Conservation (phyloP, 2,888 invertebrate species). For the Drosophila putrida region DNA sequence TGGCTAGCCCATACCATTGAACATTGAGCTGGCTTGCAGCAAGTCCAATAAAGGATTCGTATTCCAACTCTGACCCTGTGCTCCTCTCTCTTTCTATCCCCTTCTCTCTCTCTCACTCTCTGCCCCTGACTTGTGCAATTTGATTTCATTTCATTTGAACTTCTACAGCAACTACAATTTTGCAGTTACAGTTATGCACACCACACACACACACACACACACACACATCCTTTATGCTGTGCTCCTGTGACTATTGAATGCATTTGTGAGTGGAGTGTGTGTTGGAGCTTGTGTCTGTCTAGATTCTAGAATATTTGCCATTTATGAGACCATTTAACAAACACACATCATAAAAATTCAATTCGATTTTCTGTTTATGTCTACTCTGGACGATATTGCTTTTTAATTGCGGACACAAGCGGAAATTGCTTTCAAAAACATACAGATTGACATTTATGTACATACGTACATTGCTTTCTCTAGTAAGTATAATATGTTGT, state of each 20-base stretch:
- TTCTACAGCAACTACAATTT: constrained; percentile 37
- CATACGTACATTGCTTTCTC: not conserved
- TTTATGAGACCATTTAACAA: constrained; percentile 79
- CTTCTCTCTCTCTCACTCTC: not conserved
- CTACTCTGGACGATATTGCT: constrained; percentile 72
- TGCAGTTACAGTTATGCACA: constrained; percentile 38
- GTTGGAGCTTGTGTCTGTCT: constrained; percentile 16
- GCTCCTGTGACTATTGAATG: constrained; percentile 34
- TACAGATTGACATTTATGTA: constrained; percentile 24
- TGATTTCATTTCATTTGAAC: constrained; percentile 58
- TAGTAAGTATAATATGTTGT: constrained; percentile 1
- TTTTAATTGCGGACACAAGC: constrained; percentile 83
- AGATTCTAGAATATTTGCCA: constrained; percentile 56
- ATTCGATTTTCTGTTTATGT: constrained; percentile 73
- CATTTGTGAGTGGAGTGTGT: constrained; percentile 9
- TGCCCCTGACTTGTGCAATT: constrained; percentile 45
- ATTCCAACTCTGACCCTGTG: constrained; percentile 8
- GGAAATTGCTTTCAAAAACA: constrained; percentile 77
- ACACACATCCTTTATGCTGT: constrained; percentile 12
- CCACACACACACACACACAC: not conserved
- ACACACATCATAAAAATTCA: constrained; percentile 82
- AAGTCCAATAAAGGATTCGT: constrained; percentile 24
- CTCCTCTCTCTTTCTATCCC: not conserved
- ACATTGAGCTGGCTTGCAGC: not conserved
- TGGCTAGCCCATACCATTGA: constrained; percentile 9